These are phyloP conservation scores for Ambastaia sidthimunki DNA, from an alignment of 2,797 vertebrate genomes.

Conservation along the genomic window DNA sequence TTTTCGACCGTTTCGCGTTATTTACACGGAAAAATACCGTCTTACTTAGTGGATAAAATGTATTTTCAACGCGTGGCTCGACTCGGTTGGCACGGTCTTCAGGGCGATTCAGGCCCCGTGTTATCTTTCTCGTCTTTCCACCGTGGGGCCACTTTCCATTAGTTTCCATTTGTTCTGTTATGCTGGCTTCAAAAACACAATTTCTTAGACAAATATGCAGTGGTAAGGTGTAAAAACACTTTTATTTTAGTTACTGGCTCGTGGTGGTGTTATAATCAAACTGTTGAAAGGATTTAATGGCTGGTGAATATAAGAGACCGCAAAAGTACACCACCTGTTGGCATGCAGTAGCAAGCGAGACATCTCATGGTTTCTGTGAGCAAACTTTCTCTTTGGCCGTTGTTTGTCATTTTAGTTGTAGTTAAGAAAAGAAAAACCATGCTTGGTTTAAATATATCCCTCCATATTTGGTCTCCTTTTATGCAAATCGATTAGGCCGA, in stretches of 20 bases:
- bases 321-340: conserved; percentile 83
- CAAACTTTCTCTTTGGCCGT: background rate
- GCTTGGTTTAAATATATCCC: background rate
- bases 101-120: background rate
- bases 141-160: conserved; percentile 3
- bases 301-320: conserved; percentile 67
- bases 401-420: background rate
- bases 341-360: conserved; percentile 65
- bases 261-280: conserved; percentile 27
- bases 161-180: conserved; percentile 12
- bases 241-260: conserved; percentile 25
- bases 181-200: conserved; percentile 2
- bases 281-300: conserved; percentile 53
- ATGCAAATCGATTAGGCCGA: conserved; percentile 27
- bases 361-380: background rate
- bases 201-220: conserved; percentile 17
- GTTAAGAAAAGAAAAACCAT: background rate
- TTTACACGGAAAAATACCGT: background rate
- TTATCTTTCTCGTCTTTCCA: conserved; percentile 13
- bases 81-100: background rate
- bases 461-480: conserved; percentile 2
- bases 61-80: background rate
- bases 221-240: conserved; percentile 41
- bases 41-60: background rate
- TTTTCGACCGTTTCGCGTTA: background rate